These are phyloP conservation scores for Antheraea pernyi DNA, from an alignment of 1,140 invertebrate species.

Conservation along the genomic window DNA sequence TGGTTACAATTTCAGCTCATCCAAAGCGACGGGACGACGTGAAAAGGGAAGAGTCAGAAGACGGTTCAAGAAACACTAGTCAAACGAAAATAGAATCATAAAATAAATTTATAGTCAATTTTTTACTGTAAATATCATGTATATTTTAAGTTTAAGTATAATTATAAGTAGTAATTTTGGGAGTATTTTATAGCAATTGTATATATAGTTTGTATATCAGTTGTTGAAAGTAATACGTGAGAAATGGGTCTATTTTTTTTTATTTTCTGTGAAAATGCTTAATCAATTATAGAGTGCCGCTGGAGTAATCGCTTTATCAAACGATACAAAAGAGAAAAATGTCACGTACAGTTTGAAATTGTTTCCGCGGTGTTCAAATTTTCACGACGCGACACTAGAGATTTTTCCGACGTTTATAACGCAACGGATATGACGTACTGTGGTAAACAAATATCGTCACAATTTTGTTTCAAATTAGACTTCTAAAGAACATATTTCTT, in stretches of 20 bases:
- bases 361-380: background rate
- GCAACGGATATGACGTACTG: background rate
- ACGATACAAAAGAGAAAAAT: background rate
- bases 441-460: background rate
- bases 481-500: background rate
- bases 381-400: background rate
- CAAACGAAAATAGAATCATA: constrained; percentile 65
- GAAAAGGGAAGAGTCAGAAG: constrained; percentile 32
- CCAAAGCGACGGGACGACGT: constrained; percentile 55
- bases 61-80: constrained; percentile 64
- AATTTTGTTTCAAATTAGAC: background rate
- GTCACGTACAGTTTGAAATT: background rate
- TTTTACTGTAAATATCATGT: background rate
- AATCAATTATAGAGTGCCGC: no score
- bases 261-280: no score
- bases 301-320: no score
- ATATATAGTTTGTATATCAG: background rate
- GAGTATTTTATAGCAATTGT: background rate
- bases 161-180: constrained; percentile 15
- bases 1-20: constrained; percentile 43
- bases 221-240: background rate
- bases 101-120: constrained; percentile 19
- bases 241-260: no score
- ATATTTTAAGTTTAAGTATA: constrained; percentile 11
- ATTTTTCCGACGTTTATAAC: background rate